Evolutionary conservation across 2,888 invertebrate genomes (phyloP).

Genomic region (Pyrrhia umbra): DNA sequence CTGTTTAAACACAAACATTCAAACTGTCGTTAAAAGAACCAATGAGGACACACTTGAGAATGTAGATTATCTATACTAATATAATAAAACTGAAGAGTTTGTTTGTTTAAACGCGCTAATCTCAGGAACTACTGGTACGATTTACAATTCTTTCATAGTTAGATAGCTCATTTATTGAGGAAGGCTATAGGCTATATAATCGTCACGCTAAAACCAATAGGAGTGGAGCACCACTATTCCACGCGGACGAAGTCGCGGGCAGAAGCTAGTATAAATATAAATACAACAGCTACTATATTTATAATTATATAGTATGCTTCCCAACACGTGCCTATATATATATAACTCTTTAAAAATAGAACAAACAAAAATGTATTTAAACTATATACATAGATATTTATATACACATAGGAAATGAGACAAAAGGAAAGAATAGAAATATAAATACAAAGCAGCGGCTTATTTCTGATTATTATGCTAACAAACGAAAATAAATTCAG

Average conservation of each 20-base stretch:
- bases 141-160: too few relatives aligned
- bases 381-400: neutral
- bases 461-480: conserved; percentile 5
- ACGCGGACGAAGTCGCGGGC: too few relatives aligned
- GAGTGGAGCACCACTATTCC: too few relatives aligned
- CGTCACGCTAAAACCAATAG: too few relatives aligned
- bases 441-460: neutral
- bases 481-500: conserved; percentile 40
- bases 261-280: too few relatives aligned
- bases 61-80: neutral
- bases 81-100: neutral
- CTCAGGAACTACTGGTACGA: too few relatives aligned
- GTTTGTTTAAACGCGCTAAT: too few relatives aligned
- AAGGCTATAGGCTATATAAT: too few relatives aligned
- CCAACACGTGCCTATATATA: too few relatives aligned
- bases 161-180: too few relatives aligned
- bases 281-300: too few relatives aligned
- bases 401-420: neutral
- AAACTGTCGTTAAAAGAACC: conserved; percentile 15
- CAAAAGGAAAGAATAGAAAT: neutral
- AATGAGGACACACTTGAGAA: neutral
- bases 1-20: conserved; percentile 23
- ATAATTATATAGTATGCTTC: too few relatives aligned
- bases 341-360: neutral
- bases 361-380: neutral